A percentile compares a stretch with the other conserved stretches of the same genome.
These are phyloP conservation scores for Drosophila nigromelanica DNA, from an alignment of 1,140 invertebrate species.

Conservation along the genomic window DNA sequence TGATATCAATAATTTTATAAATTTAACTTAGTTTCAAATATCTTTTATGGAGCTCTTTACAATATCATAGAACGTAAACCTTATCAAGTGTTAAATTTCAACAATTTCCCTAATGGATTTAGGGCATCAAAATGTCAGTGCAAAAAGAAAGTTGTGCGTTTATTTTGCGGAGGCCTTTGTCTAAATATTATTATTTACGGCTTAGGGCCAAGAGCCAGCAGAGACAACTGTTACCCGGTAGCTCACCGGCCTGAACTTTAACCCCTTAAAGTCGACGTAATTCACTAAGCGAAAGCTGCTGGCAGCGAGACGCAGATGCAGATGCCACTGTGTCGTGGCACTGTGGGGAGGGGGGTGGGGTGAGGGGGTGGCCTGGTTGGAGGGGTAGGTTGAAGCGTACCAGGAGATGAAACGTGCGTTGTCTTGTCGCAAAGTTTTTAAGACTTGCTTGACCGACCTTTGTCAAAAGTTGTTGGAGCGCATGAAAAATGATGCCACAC, in stretches of 20 bases:
- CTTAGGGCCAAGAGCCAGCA: constrained; percentile 73
- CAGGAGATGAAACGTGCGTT: constrained; percentile 69
- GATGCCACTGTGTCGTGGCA: constrained; percentile 19
- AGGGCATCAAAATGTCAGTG: constrained; percentile 42
- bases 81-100: constrained; percentile 32
- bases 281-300: constrained; percentile 75
- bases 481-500: constrained; percentile 79
- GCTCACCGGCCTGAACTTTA: constrained; percentile 68
- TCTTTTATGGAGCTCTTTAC: background rate
- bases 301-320: constrained; percentile 40
- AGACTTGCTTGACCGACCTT: constrained; percentile 82
- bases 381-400: background rate
- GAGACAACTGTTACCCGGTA: constrained; percentile 75
- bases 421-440: constrained; percentile 82
- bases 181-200: constrained; percentile 82
- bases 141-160: background rate
- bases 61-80: background rate
- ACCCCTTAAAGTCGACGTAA: constrained; percentile 79
- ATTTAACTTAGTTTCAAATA: too few relatives aligned
- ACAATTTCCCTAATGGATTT: constrained; percentile 37
- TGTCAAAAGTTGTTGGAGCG: constrained; percentile 80
- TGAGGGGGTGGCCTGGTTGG: background rate
- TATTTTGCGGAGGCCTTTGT: constrained; percentile 39
- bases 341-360: background rate
- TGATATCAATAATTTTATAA: too few relatives aligned